A percentile compares a stretch with the other conserved stretches of the same genome.
These are phyloP conservation scores for Aselliscus stoliczkanus DNA, from an alignment of 2,797 vertebrate genomes.

Conservation along the genomic window DNA sequence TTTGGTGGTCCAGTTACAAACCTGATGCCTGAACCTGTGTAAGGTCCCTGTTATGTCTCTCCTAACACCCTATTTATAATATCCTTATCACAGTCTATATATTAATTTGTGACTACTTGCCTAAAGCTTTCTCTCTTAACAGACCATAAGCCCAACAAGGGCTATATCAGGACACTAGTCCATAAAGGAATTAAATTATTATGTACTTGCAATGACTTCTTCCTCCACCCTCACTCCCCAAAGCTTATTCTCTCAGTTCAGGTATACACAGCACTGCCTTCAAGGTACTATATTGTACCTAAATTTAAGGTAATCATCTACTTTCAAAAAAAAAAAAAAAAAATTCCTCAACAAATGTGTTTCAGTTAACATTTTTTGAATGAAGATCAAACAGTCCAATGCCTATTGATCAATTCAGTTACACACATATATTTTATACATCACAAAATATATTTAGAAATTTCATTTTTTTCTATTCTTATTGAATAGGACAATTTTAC, in stretches of 20 bases:
- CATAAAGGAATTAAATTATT: neutral
- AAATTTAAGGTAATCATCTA: neutral
- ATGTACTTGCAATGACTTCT: neutral
- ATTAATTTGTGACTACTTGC: neutral
- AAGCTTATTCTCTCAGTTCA: neutral
- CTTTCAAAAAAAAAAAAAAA: conserved; percentile 21
- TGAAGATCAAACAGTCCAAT: neutral
- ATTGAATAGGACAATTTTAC: neutral
- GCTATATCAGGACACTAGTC: neutral
- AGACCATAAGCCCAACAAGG: neutral
- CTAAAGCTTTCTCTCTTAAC: neutral
- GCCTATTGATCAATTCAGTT: neutral
- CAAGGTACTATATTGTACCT: neutral
- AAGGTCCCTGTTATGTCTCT: neutral
- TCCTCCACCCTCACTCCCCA: neutral
- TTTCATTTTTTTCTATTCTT: neutral
- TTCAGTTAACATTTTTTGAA: neutral
- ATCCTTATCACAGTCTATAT: neutral
- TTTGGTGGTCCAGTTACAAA: neutral
- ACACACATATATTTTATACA: neutral
- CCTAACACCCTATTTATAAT: neutral
- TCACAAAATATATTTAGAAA: neutral
- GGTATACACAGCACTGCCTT: neutral
- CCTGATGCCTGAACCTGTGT: neutral
- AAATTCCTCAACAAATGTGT: neutral